Base-by-base conservation (phyloP, 2,797 vertebrate genomes). In the Halcyon leucocephala region DNA sequence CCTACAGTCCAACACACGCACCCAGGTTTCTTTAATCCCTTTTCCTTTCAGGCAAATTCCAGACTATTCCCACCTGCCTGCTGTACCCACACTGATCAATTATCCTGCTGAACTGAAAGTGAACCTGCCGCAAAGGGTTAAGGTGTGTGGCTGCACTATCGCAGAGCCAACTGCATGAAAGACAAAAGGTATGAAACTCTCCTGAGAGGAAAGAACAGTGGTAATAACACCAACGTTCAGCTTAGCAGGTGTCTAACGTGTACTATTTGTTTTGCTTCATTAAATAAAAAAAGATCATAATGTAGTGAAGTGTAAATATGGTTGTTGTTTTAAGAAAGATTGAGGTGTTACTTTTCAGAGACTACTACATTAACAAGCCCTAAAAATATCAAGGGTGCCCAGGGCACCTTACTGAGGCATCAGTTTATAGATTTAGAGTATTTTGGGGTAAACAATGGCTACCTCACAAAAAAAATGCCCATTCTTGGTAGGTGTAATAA, bases 11-110 rank as follows among this genome's bases (percentile, higher is more conserved):
- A 94, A 88, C 83, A 71, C 35, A 93, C 7, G 64, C 69, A 90
- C 82, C 95, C 88, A 69, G 72, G 54, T 76, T 86, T 93, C 95
- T 97, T 96, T 96, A 90, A 97, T 95, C 84, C 94, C 91, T 97
- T 96, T 97, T 95, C 95, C 98, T 97, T 95, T 94, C 92, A 97
- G 98, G 97, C 91, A 97, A 98, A 98, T 97, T 97, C 97, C 97
- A 96, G 77, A 29, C 86, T 46, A 35, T 97, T 95, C 91, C 95
- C 86, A 94, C 89, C 96, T 94, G 93, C 91, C 93, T 93, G 69
- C 70, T 93, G 81, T 93, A 70, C 93, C 96, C 90, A 73, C 55
- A 86, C 93, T 96, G 95, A 96, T 93, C 97, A 95, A 65, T 97
- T 87, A 94, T 66, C 90, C 78, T 92, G 52, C 29, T 96, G 95